Base-by-base conservation (phyloP, 2,797 vertebrate species). In the Ctenosaura bakeri region DNA sequence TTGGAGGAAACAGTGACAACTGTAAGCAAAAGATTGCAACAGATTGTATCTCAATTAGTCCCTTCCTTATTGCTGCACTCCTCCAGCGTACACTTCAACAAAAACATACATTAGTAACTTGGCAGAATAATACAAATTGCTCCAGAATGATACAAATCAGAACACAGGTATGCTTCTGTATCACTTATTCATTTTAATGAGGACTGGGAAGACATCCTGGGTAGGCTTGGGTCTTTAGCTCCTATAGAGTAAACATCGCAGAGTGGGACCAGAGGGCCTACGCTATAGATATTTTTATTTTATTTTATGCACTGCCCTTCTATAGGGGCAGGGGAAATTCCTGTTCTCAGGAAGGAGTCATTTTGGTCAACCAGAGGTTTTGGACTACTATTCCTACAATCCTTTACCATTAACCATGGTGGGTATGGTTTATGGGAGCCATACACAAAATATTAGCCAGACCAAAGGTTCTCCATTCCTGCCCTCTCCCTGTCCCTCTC, bases 121-220 rank as follows among this genome's bases (percentile, higher is more conserved):
- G 20, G 32, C 26, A n/a, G 38, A 46, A 32, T 20, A 77, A 73
- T 24, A 66, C 8, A 88, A 88, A 46, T 9, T 38, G 20, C 18
- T 59, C 59, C 42, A 80, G 59, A 66, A 87, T 13, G 13, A 66
- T 13, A 87, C 7, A 7, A 32, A 10, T 50, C 5, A 38, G 38
- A 46, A 42, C n/a, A 74, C 9, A 62, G 35, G 26, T 87, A 42
- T 20, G 29, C 26, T 42, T 16, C 59, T 32, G 18, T 9, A 59
- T 87, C 85, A 18, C 85, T 86, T 22, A 86, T 18, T 16, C 81
- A 69, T 16, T 84, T 46, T n/a, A 87, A 64, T 79, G 42, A 50
- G 10, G 32, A 6, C 79, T 64, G 56, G 24, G 76, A 79, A 78
- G 16, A 78, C 20, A 42, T 59, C 64, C 14, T 18, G 29, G 20